phyloP scores from a whole-genome alignment of 2,797 vertebrate species.

The Nyctalus aviator region DNA sequence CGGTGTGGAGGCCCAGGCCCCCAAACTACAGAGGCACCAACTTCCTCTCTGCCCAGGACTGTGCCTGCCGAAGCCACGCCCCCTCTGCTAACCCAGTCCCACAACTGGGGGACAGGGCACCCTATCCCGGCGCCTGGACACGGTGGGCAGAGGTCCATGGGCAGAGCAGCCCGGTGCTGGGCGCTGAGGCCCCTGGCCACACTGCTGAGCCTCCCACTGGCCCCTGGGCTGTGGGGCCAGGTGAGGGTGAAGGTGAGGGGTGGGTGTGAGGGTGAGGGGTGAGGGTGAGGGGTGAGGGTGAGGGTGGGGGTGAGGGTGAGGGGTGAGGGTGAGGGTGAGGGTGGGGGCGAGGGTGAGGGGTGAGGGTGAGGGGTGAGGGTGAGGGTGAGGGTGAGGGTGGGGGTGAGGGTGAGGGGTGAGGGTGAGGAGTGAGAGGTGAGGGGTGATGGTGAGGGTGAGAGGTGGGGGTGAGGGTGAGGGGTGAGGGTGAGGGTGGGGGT shows the following conservation, averaged over 20 bases:
- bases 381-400: too few relatives aligned
- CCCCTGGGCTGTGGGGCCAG: background rate
- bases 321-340: too few relatives aligned
- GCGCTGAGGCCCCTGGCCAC: accelerated
- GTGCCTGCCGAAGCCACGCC: background rate
- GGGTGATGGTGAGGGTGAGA: too few relatives aligned
- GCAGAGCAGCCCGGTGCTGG: accelerated
- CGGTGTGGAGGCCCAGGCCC: background rate
- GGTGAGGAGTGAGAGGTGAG: too few relatives aligned
- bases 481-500: too few relatives aligned
- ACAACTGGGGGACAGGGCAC: background rate
- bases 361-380: too few relatives aligned
- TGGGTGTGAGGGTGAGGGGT: too few relatives aligned
- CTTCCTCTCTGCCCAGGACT: background rate
- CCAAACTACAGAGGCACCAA: accelerated
- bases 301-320: too few relatives aligned
- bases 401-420: too few relatives aligned
- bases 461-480: too few relatives aligned
- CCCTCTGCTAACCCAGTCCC: background rate
- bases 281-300: too few relatives aligned
- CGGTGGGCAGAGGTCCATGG: accelerated
- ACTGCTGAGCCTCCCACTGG: background rate
- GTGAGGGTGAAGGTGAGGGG: accelerated
- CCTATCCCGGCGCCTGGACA: background rate
- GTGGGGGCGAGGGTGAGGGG: too few relatives aligned